Evolutionary conservation across 2,888 invertebrate genomes (phyloP).

Genomic region (Brachynemurus nebulosus): DNA sequence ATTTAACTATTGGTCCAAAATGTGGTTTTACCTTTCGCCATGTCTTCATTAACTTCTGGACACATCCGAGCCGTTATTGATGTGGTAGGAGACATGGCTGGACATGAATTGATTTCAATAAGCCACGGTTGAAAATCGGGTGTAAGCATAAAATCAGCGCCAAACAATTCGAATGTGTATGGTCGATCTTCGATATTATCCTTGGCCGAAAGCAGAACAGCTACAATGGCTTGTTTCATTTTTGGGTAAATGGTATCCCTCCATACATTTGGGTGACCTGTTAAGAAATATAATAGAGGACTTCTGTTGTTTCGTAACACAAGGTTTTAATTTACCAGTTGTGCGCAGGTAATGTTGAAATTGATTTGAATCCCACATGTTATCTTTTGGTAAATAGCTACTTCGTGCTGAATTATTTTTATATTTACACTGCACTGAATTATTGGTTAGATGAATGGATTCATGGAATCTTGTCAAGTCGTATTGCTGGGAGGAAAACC

Average conservation of each 20-base stretch:
- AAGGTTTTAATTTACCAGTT: too few species aligned
- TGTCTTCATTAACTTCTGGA: slow-evolving; percentile 64
- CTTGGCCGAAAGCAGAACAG: slow-evolving; percentile 67
- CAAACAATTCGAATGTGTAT: slow-evolving; percentile 79
- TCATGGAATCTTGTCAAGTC: slow-evolving; percentile 65
- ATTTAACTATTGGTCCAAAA: too few species aligned
- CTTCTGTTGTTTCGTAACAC: too few species aligned
- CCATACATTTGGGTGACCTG: slow-evolving; percentile 37
- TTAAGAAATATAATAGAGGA: too few species aligned
- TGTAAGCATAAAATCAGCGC: slow-evolving; percentile 84
- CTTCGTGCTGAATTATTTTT: slow-evolving; percentile 38
- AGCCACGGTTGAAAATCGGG: slow-evolving; percentile 77
- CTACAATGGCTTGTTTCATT: slow-evolving; percentile 69
- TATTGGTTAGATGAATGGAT: slow-evolving; percentile 77
- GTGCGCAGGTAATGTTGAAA: slow-evolving; percentile 48
- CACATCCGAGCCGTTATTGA: slow-evolving; percentile 73
- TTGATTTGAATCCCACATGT: slow-evolving; percentile 72
- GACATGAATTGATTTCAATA: slow-evolving; percentile 86
- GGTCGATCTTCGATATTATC: slow-evolving; percentile 51
- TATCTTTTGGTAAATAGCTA: slow-evolving; percentile 51
- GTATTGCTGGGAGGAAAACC: slow-evolving; percentile 77
- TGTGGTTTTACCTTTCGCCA: too few species aligned
- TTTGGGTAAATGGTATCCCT: slow-evolving; percentile 64
- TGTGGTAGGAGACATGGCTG: slow-evolving; percentile 70
- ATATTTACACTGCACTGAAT: slow-evolving; percentile 72